Evolutionary conservation across 2,888 invertebrate species (phyloP).

Genomic region (Epistrophe grossulariae): DNA sequence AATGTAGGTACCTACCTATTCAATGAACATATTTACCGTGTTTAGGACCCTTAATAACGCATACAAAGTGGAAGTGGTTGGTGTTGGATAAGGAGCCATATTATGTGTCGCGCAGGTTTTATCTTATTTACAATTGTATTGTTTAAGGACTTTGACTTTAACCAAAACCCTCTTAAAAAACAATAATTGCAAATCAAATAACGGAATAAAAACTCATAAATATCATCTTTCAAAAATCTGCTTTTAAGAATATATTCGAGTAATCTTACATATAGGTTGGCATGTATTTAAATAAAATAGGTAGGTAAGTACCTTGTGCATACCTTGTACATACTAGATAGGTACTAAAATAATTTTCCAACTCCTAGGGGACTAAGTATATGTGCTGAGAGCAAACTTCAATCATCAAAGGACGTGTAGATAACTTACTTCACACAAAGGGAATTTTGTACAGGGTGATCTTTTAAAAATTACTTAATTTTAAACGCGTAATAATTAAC

Average conservation of each 20-base stretch:
- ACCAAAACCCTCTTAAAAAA: not conserved
- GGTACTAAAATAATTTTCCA: not conserved
- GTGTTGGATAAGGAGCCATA: no score
- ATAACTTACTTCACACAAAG: conserved; percentile 8
- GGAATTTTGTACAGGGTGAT: not conserved
- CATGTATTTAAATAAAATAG: no score
- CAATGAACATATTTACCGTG: no score
- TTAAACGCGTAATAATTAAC: no score
- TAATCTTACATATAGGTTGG: not conserved
- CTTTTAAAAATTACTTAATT: no score
- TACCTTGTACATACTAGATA: not conserved
- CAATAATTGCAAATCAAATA: not conserved
- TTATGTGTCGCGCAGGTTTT: no score
- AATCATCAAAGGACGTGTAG: conserved; percentile 12
- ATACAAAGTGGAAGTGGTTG: no score
- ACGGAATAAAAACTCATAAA: not conserved
- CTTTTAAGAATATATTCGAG: not conserved
- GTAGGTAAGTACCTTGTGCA: no score
- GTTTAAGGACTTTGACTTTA: not conserved
- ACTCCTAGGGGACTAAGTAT: not conserved
- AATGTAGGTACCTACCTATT: no score
- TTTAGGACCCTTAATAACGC: no score
- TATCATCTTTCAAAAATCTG: not conserved
- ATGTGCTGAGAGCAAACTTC: not conserved
- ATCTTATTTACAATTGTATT: no score